Evolutionary conservation across 2,113 vertebrate genomes (phyloP), one percentile per base, ranked within the genome.

Genomic region (Barbus barbus): DNA sequence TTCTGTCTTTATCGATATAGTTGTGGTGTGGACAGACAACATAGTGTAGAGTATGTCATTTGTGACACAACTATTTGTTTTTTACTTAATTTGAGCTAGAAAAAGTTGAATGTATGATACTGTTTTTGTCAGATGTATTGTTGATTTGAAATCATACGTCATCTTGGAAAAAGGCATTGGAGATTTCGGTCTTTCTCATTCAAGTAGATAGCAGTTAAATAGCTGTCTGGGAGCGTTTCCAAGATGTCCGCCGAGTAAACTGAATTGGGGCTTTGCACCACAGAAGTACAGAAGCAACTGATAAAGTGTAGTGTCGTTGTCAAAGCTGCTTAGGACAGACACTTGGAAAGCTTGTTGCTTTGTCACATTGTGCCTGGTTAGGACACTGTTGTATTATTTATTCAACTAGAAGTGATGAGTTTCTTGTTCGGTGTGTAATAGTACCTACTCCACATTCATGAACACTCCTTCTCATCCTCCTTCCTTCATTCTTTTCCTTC

Each of bases 391-490:
- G 36, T 14, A n/a, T n/a, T n/a, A n/a, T n/a, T n/a, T 86, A 83
- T 85, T 85, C 80, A 82, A 73, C 85, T 83, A 69, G 73, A 60
- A 76, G 65, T 83, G 75, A 83, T 82, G 24, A 41, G 36, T 75
- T 80, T 80, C 67, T 61, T 3, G 74, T 87, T 83, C 60, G 44
- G 22, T 75, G 67, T 79, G 31, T 61, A 79, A 83, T 82, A 74
- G 67, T 75, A 38, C 71, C 56, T 75, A 36, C 69, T 80, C 65
- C n/a, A 61, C 13, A 26, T 4, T 79, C 53, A 20, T 41, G 51
- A 1, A 13, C 33, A 24, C 46, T 38, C 69, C 41, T 28, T 24
- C 53, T 63, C 78, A 61, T 56, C 36, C 56, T 83, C 53, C 41
- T 4, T 4, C 72, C 84, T 87, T 85, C 71, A 81, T 75, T 51